A percentile compares a stretch with the other conserved stretches of the same genome.
phyloP scores from a whole-genome alignment of 2,888 invertebrate genomes.

The Lingula anatina region DNA sequence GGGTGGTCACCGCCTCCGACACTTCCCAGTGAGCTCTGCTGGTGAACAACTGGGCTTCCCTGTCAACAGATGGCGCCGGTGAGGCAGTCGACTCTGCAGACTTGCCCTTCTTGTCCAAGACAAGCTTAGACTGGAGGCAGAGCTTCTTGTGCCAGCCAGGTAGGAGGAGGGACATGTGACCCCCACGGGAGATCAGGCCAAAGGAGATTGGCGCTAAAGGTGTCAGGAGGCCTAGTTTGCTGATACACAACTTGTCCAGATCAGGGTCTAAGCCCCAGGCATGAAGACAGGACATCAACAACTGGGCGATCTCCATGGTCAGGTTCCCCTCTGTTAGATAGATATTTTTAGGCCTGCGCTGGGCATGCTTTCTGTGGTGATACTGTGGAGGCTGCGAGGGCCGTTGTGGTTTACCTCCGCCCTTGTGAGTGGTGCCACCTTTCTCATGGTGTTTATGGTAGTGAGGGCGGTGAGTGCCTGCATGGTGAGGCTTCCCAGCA shows the following conservation, averaged over 20 bases:
- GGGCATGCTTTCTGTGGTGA: constrained; percentile 8
- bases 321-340: constrained; percentile 50
- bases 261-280: constrained; percentile 97
- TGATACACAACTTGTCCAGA: constrained; percentile 87
- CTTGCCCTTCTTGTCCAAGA: background rate
- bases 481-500: constrained; percentile 37
- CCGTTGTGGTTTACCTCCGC: background rate
- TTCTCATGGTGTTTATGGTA: background rate
- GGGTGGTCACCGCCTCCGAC: constrained; percentile 89
- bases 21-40: constrained; percentile 95
- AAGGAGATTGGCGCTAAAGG: constrained; percentile 93
- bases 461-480: background rate
- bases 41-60: constrained; percentile 44
- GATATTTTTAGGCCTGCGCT: constrained; percentile 4
- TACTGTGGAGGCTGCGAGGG: constrained; percentile 8
- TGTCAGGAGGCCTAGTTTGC: constrained; percentile 76
- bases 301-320: constrained; percentile 90
- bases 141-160: constrained; percentile 68
- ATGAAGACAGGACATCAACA: constrained; percentile 88
- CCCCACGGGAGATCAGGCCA: constrained; percentile 78
- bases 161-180: constrained; percentile 88
- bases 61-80: background rate
- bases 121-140: constrained; percentile 8
- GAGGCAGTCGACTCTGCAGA: background rate
- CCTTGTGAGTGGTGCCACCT: background rate